phyloP scores from a whole-genome alignment of 1,140 invertebrate genomes.

The Antheraea mylitta region DNA sequence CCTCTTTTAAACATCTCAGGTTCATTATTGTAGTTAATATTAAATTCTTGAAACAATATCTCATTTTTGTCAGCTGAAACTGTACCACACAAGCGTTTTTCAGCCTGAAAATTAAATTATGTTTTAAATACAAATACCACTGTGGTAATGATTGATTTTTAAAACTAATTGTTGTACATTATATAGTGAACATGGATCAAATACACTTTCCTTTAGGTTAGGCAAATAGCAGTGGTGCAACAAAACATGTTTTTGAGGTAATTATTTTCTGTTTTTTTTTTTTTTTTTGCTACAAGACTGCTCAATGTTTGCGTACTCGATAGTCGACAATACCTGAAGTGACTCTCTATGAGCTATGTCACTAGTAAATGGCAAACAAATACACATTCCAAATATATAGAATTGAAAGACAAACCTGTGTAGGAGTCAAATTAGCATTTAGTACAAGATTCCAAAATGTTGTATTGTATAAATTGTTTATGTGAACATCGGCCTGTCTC shows the following conservation, averaged over 20 bases:
- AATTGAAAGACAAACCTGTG: conserved; percentile 76
- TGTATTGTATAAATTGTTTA: conserved; percentile 99
- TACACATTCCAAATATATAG: not conserved
- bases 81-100: conserved; percentile 91
- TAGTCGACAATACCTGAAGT: too few species aligned
- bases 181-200: too few species aligned
- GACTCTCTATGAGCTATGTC: not conserved
- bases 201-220: too few species aligned
- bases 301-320: too few species aligned
- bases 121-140: not conserved
- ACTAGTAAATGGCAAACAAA: not conserved
- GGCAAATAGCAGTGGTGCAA: too few species aligned
- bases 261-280: too few species aligned
- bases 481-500: conserved; percentile 98
- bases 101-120: conserved; percentile 82
- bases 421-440: conserved; percentile 85
- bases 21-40: conserved; percentile 97
- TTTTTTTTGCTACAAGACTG: too few species aligned
- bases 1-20: conserved; percentile 93
- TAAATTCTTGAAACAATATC: conserved; percentile 93
- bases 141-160: too few species aligned
- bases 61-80: conserved; percentile 96
- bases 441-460: conserved; percentile 96
- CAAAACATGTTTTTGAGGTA: too few species aligned
- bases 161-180: too few species aligned